Evolutionary conservation across 2,113 vertebrate species (phyloP).

Genomic region (Lamprotornis superbus): DNA sequence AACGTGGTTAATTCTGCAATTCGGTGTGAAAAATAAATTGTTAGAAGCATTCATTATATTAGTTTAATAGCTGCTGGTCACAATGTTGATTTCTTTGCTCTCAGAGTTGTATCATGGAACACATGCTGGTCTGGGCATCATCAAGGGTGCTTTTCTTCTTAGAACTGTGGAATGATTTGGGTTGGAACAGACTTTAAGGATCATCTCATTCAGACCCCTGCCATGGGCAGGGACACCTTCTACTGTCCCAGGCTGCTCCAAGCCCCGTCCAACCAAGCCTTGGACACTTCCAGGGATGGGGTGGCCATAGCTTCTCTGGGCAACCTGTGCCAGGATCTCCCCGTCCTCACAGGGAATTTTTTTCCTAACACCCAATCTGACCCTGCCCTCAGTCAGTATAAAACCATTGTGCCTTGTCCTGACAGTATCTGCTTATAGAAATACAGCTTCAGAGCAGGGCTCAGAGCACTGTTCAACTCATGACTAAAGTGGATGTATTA

Average conservation of each 20-base stretch:
- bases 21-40: neutral
- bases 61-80: neutral
- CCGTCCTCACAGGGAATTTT: neutral
- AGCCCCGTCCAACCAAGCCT: neutral
- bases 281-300: neutral
- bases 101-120: neutral
- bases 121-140: rapidly evolving
- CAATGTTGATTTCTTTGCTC: neutral
- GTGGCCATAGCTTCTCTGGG: neutral
- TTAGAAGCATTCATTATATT: neutral
- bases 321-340: neutral
- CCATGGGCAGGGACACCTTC: neutral
- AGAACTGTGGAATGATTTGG: neutral
- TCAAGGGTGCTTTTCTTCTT: neutral
- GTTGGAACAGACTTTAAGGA: neutral
- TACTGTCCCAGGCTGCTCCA: neutral
- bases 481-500: too few species aligned
- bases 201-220: neutral
- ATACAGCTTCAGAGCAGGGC: too few species aligned
- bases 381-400: neutral
- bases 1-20: neutral
- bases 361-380: neutral
- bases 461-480: too few species aligned
- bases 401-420: neutral
- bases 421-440: too few species aligned